Percentiles rank a stretch among this genome's conserved stretches.
Evolutionary conservation across 2,113 vertebrate species (phyloP).

Genomic region (Calidris pygmaea): DNA sequence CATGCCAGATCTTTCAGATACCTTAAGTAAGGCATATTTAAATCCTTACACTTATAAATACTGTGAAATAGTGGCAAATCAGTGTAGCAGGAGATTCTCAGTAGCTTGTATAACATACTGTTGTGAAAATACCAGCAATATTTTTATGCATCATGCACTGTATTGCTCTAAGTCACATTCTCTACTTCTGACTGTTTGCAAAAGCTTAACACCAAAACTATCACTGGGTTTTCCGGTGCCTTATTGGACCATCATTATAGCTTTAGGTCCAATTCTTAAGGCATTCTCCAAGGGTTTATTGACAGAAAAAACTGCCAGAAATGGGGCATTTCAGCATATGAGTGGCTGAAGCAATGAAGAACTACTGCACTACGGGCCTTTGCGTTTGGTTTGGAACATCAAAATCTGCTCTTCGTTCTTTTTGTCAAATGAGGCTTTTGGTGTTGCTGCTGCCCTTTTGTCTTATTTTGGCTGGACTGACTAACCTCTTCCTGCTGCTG

Average conservation of each 20-base stretch:
- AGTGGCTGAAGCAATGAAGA: background rate
- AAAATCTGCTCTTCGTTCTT: background rate
- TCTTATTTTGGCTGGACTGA: background rate
- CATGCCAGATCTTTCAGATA: background rate
- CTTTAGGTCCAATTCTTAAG: background rate
- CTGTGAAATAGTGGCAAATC: background rate
- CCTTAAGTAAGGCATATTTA: background rate
- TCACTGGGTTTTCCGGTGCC: background rate
- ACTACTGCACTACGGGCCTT: background rate
- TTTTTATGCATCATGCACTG: background rate
- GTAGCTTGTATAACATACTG: accelerated
- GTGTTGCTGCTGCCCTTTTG: background rate
- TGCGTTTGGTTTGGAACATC: background rate
- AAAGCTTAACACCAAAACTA: background rate
- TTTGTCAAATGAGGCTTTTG: background rate
- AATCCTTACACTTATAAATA: background rate
- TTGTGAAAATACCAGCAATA: background rate
- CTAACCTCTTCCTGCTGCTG: background rate
- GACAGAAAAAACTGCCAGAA: background rate
- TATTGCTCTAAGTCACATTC: background rate
- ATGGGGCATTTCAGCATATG: background rate
- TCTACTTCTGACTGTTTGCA: background rate
- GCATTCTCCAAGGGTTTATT: background rate
- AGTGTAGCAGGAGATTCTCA: background rate
- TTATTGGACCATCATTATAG: background rate